Evolutionary conservation across 2,113 vertebrate species (phyloP).

Genomic region (Phrynocephalus versicolor): DNA sequence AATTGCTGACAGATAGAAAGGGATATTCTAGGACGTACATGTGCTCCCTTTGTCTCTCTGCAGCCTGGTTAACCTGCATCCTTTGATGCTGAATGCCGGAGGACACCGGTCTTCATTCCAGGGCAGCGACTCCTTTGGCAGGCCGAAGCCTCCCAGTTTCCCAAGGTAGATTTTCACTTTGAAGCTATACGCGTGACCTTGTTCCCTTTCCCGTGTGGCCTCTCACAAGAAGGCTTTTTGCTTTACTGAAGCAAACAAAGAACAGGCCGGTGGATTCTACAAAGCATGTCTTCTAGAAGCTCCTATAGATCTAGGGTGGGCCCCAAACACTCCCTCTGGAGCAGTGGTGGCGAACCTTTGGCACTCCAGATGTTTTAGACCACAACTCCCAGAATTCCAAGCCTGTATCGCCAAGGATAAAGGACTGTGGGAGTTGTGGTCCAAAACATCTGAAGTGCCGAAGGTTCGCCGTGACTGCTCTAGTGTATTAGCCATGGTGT

Average conservation of each 20-base stretch:
- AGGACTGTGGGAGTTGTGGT: too few relatives aligned
- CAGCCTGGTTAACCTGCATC: conserved; percentile 16
- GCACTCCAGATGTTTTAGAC: too few relatives aligned
- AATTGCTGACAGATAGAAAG: too few relatives aligned
- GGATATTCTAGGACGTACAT: too few relatives aligned
- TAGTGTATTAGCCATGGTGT: too few relatives aligned
- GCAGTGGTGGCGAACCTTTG: too few relatives aligned
- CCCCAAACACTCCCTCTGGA: too few relatives aligned
- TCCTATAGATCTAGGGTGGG: neutral
- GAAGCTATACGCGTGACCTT: neutral
- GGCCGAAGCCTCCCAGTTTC: conserved; percentile 24
- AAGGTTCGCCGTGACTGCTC: too few relatives aligned
- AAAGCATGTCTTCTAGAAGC: neutral
- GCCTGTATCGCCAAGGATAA: too few relatives aligned
- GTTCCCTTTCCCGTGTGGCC: accelerated
- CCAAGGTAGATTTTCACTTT: conserved; percentile 39
- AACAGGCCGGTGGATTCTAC: neutral
- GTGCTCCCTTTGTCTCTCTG: conserved; percentile 36
- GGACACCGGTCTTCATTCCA: conserved; percentile 14
- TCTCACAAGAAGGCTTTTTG: neutral
- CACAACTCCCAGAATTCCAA: too few relatives aligned
- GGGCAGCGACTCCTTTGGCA: conserved; percentile 18
- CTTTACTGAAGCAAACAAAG: neutral
- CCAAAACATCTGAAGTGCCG: too few relatives aligned
- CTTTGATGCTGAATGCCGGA: neutral